A percentile compares a stretch with the other conserved stretches of the same genome.
phyloP scores from a whole-genome alignment of 1,140 invertebrate genomes.

The Radopholus similis region DNA sequence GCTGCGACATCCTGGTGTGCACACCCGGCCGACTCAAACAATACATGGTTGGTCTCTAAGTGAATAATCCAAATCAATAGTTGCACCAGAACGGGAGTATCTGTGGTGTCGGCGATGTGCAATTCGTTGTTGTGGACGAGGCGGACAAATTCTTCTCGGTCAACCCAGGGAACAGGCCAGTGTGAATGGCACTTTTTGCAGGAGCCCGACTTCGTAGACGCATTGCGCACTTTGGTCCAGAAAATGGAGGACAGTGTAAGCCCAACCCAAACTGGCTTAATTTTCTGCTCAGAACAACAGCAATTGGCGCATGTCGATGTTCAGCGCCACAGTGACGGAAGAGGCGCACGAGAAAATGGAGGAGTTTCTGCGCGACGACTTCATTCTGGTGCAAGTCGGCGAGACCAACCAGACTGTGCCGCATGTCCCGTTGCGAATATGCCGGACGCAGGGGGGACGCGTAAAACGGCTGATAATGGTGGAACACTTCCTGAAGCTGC shows the following conservation, averaged over 20 bases:
- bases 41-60: not conserved
- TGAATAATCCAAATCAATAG: not conserved
- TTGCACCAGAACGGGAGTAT: too few species aligned
- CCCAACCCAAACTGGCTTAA: not conserved
- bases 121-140: conserved; percentile 14
- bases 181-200: not conserved
- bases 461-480: not conserved
- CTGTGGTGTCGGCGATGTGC: too few species aligned
- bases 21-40: not conserved
- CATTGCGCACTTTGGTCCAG: not conserved
- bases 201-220: not conserved
- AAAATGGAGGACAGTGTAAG: too few species aligned
- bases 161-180: not conserved
- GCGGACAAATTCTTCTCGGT: conserved; percentile 16
- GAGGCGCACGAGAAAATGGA: not conserved
- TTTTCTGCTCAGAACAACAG: not conserved
- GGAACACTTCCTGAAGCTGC: not conserved
- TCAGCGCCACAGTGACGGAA: conserved; percentile 3
- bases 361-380: not conserved
- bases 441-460: not conserved
- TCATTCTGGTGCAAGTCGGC: not conserved
- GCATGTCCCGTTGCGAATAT: not conserved
- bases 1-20: not conserved
- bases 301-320: not conserved
- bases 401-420: not conserved